Base-by-base conservation (phyloP, 1,140 invertebrate genomes). In the Temnothorax nylanderi region DNA sequence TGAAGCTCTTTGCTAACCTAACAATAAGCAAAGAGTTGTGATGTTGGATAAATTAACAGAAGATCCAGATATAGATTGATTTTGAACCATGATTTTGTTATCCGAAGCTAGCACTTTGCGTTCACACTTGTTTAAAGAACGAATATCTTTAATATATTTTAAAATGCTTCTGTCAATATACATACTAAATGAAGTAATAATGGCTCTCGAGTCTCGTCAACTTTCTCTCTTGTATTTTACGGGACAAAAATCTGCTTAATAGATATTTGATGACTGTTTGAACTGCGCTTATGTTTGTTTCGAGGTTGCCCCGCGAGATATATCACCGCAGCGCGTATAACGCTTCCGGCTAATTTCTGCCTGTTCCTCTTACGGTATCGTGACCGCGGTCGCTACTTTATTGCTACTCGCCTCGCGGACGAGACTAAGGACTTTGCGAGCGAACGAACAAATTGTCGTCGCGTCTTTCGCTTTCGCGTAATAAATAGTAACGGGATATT, bases 311-410 rank as follows among this genome's bases (percentile, higher is more conserved):
- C 32, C 69, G 69, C 69, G 56, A 84, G 80, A 75, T 84, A 62
- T 60, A 84, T 84, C 69, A 84, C 41, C 69, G 69, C 69, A 47
- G n/a, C 80, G 69, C 78, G 80, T 58, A 74, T 74, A 82, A 82
- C 80, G 80, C 80, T 84, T 84, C 80, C 80, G 80, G 80, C 44
- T 84, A 84, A 84, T 84, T 75, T 84, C 69, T 84, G 69, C 80
- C 69, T 60, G 54, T 60, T 69, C 69, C 51, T 32, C 80, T 84
- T 75, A 75, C 80, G 80, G 69, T 75, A 84, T 84, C 69, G 80
- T 72, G 80, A 84, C 80, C 80, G 78, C 65, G 67, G 67, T 72
- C 78, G 51, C 54, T 72, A 56, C 67, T 82, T 82, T 74, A 49
- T 74, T 75, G 32, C 80, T 56, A 54, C 62, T 47, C 80, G 41